phyloP scores from a whole-genome alignment of 2,797 vertebrate species.

The Pelochelys cantorii region DNA sequence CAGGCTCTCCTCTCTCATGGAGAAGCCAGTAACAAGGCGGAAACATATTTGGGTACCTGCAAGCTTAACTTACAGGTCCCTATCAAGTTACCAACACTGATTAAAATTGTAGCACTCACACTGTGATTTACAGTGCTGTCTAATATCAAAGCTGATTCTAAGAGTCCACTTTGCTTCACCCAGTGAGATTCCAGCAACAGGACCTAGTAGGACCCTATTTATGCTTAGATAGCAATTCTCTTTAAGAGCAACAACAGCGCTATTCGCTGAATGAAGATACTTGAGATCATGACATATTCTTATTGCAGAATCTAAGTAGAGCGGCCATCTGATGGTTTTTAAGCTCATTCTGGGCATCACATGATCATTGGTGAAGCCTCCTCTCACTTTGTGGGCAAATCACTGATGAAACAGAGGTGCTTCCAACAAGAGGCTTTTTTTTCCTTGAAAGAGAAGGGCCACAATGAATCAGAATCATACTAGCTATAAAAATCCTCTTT shows the following conservation, averaged over 20 bases:
- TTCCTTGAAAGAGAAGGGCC: background rate
- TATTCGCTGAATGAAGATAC: background rate
- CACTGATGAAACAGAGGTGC: background rate
- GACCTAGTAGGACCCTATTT: background rate
- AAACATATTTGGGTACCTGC: background rate
- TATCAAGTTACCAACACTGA: background rate
- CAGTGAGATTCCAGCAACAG: background rate
- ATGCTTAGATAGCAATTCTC: background rate
- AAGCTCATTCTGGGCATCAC: background rate
- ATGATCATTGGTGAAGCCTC: background rate
- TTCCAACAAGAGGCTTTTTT: background rate
- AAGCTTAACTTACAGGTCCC: background rate
- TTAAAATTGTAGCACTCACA: background rate
- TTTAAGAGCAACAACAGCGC: background rate
- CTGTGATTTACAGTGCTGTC: background rate
- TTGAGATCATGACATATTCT: background rate
- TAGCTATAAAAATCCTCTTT: background rate
- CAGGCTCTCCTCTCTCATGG: rapidly evolving
- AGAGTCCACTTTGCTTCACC: background rate
- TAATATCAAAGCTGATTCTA: background rate
- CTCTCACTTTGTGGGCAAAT: background rate
- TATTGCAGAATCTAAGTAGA: background rate
- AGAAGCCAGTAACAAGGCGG: background rate
- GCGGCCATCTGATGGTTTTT: background rate
- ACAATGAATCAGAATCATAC: background rate